Percentiles rank a stretch among this genome's conserved stretches.
These are phyloP conservation scores for Sciurus niger DNA, from an alignment of 2,113 vertebrate species.

Conservation along the genomic window DNA sequence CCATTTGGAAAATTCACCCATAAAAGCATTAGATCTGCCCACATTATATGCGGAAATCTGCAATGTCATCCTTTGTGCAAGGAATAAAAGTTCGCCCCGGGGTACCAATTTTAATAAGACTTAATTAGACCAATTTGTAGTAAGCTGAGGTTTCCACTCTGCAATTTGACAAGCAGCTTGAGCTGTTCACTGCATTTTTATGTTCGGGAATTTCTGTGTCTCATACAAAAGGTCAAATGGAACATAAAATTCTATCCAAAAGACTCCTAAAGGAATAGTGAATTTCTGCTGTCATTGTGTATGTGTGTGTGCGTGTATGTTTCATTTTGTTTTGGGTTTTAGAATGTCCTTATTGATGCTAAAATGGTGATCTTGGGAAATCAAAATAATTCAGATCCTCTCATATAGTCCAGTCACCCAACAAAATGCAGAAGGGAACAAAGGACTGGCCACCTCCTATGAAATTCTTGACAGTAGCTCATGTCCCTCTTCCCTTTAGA, in stretches of 20 bases:
- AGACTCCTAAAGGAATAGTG: slow-evolving; percentile 48
- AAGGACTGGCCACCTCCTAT: background rate
- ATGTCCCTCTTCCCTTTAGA: background rate
- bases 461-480: background rate
- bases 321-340: background rate
- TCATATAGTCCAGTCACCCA: background rate
- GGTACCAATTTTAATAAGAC: slow-evolving; percentile 76
- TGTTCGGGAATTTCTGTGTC: slow-evolving; percentile 62
- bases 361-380: background rate
- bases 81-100: slow-evolving; percentile 69
- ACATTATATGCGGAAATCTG: slow-evolving; percentile 61
- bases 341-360: background rate
- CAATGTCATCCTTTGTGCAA: slow-evolving; percentile 69
- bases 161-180: slow-evolving; percentile 74
- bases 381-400: background rate
- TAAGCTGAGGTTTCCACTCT: slow-evolving; percentile 64
- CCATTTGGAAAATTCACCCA: slow-evolving; percentile 71
- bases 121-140: slow-evolving; percentile 83
- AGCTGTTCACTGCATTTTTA: slow-evolving; percentile 64
- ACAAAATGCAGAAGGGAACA: background rate
- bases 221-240: slow-evolving; percentile 73
- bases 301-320: background rate
- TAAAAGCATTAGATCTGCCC: slow-evolving; percentile 56
- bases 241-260: slow-evolving; percentile 65
- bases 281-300: background rate